Conservation (phyloP, 2,888 invertebrate genomes). For the Tenthredo mesomela region DNA sequence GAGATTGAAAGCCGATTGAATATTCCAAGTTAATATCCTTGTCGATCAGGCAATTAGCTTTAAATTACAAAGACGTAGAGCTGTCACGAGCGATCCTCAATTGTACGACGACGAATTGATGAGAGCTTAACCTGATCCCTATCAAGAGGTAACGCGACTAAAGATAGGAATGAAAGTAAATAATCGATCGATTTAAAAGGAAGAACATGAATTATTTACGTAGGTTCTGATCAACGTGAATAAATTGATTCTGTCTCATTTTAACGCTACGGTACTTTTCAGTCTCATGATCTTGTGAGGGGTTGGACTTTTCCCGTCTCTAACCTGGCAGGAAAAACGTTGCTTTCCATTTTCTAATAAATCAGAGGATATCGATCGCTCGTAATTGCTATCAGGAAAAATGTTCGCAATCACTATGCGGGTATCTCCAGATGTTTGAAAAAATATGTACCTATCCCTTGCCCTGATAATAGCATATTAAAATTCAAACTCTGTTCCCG, state of each 20-base stretch:
- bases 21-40: neutral
- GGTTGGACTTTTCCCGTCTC: neutral
- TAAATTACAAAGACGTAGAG: neutral
- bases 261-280: neutral
- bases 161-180: neutral
- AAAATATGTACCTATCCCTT: neutral
- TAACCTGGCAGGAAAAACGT: neutral
- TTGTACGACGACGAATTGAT: neutral
- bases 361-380: neutral
- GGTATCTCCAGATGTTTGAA: neutral
- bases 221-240: neutral
- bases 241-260: neutral
- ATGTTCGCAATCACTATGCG: neutral
- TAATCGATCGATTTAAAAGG: neutral
- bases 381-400: neutral
- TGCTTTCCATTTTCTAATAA: neutral
- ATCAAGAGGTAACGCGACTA: neutral
- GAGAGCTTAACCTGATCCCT: neutral
- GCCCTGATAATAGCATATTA: neutral
- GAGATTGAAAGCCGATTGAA: neutral
- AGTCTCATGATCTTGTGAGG: neutral
- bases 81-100: neutral
- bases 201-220: neutral
- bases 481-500: conserved; percentile 35
- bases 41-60: neutral